Base-by-base conservation (phyloP, 1,140 invertebrate species). In the Lasioglossum baleicum region DNA sequence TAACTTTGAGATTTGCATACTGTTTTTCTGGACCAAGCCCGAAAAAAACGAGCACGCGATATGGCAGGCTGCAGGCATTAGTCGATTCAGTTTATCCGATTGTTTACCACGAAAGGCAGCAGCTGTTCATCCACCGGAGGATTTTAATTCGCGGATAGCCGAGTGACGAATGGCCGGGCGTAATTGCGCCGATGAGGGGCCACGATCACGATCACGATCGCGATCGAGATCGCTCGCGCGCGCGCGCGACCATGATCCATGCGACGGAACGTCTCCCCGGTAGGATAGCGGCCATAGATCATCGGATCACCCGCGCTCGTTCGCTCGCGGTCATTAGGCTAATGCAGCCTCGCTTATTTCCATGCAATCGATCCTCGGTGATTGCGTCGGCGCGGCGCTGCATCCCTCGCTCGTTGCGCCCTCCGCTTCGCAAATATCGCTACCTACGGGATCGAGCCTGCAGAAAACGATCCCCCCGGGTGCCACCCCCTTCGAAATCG, bases 291-390 rank as follows among this genome's bases (percentile, higher is more conserved):
- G 86, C 82, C 86, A 80, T 84, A 80, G 86, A 87, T 87, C 86
- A 87, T 80, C 74, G 76, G 80, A 84, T 86, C 80, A 82, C 75
- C 82, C 80, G 84, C 77, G 70, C 80, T 71, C 71, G 71, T 80
- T 77, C 77, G 70, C 78, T 67, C 71, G 71, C 84, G 80, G 83
- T 86, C 86, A 78, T 87, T 87, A 86, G 80, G 83, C 83, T 85
- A 85, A 87, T 86, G 83, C 75, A 69, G 66, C 78, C 75, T 81
- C 80, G 82, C 82, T 85, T 85, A 74, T 85, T 85, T 84, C 82
- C 82, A 73, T 69, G 76, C 83, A 70, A 83, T 85, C 83, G 83
- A 81, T 81, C 83, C 77, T 77, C 73, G 65, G 51, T 71, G 83
- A 79, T 84, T 65, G 80, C 82, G 73, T 75, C 76, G 71, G 56